phyloP scores from a whole-genome alignment of 2,113 vertebrate species.

The Nannobrachium achirus region DNA sequence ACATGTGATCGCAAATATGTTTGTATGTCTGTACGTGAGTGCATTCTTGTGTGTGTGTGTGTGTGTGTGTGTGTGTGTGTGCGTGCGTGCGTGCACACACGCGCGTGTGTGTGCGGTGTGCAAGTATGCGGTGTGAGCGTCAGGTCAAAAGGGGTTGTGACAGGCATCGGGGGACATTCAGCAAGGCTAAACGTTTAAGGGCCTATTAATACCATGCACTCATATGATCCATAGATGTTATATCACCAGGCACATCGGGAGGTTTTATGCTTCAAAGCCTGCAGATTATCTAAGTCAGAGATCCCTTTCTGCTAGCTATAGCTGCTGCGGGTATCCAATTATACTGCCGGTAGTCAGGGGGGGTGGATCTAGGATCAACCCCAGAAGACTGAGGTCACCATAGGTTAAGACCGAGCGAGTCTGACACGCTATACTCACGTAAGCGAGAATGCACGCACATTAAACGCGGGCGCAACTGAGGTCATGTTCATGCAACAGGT shows the following conservation, averaged over 20 bases:
- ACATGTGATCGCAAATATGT: neutral
- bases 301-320: conserved; percentile 35
- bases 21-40: neutral
- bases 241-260: conserved; percentile 47
- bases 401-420: neutral
- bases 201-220: conserved; percentile 65
- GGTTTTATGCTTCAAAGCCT: conserved; percentile 58
- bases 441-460: conserved; percentile 17
- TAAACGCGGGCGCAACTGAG: conserved; percentile 16
- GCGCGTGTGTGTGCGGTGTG: conserved; percentile 9
- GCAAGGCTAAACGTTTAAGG: conserved; percentile 52
- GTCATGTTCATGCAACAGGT: conserved; percentile 60
- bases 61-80: no score
- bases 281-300: conserved; percentile 53
- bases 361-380: neutral
- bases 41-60: neutral
- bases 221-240: conserved; percentile 59
- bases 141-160: conserved; percentile 46
- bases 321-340: conserved; percentile 43
- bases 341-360: conserved; percentile 28
- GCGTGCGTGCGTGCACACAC: neutral
- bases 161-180: conserved; percentile 23
- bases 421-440: conserved; percentile 23
- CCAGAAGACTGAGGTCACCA: neutral
- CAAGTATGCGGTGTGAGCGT: conserved; percentile 18